phyloP scores from a whole-genome alignment of 2,797 vertebrate genomes.

The Discoglossus pictus region DNA sequence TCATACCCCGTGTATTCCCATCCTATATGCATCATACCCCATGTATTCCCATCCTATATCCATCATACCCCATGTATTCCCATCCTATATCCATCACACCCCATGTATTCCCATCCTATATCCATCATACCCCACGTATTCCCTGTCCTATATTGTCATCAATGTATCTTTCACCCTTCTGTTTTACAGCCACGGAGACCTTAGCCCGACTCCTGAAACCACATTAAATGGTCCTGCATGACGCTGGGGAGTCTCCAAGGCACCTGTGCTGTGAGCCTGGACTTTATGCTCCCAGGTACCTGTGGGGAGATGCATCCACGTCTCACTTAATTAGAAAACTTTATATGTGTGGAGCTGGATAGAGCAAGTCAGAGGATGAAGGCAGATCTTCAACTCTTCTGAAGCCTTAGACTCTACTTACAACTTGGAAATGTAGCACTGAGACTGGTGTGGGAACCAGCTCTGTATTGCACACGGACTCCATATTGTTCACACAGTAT shows the following conservation, averaged over 20 bases:
- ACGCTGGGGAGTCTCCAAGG: constrained; percentile 35
- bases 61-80: no score
- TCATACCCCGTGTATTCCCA: no score
- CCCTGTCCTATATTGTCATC: no score
- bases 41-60: no score
- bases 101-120: no score
- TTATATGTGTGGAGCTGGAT: constrained; percentile 7
- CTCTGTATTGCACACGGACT: no score
- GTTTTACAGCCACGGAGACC: constrained; percentile 29
- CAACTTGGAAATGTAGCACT: constrained; percentile 23
- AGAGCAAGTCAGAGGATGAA: not conserved
- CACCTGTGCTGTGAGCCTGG: constrained; percentile 31
- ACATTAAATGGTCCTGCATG: constrained; percentile 72
- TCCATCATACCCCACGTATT: no score
- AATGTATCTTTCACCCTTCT: not conserved
- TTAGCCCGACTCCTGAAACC: constrained; percentile 56
- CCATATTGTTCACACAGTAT: no score
- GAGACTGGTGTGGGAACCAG: not conserved
- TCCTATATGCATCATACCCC: no score
- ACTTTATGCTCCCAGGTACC: constrained; percentile 32
- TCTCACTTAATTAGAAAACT: constrained; percentile 21
- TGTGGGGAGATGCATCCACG: constrained; percentile 8
- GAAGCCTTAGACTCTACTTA: not conserved
- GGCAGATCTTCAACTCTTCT: no score
- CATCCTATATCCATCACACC: no score